Evolutionary conservation across 1,140 invertebrate genomes (phyloP).

Genomic region (Dreissena rostriformis): DNA sequence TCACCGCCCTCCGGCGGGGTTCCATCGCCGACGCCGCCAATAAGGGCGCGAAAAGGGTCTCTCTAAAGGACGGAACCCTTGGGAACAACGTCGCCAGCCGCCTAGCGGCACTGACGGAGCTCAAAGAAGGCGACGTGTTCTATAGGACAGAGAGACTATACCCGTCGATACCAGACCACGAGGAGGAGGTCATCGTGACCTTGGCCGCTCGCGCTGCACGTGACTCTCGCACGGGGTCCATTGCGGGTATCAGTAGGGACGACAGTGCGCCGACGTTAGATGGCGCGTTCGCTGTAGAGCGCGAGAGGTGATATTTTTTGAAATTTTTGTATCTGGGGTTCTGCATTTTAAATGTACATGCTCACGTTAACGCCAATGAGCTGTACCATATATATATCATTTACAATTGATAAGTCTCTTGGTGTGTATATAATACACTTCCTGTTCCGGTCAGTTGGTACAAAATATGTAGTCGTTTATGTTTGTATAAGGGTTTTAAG

Average conservation of each 20-base stretch:
- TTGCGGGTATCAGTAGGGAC: slow-evolving; percentile 53
- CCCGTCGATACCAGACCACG: slow-evolving; percentile 59
- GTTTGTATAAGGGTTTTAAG: too few relatives aligned
- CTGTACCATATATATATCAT: too few relatives aligned
- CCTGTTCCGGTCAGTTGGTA: too few relatives aligned
- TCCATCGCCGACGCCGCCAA: slow-evolving; percentile 34
- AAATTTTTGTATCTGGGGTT: too few relatives aligned
- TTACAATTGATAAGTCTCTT: too few relatives aligned
- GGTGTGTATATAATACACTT: too few relatives aligned
- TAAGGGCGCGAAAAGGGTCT: slow-evolving; percentile 54
- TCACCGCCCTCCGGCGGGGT: slow-evolving; percentile 31
- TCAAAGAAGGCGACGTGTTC: slow-evolving; percentile 65
- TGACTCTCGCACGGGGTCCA: slow-evolving; percentile 53
- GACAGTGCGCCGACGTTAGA: slow-evolving; percentile 47
- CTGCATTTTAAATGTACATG: too few relatives aligned
- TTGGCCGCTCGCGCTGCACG: slow-evolving; percentile 30
- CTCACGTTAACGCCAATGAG: too few relatives aligned
- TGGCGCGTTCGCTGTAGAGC: slow-evolving; percentile 19
- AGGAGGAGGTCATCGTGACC: slow-evolving; percentile 61
- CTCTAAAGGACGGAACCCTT: slow-evolving; percentile 60
- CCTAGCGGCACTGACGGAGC: slow-evolving; percentile 47
- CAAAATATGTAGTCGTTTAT: too few relatives aligned
- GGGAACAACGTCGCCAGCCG: slow-evolving; percentile 26
- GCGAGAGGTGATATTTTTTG: slow-evolving; percentile 35
- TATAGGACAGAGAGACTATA: slow-evolving; percentile 64